Evolutionary conservation across 2,797 vertebrate species (phyloP), one percentile per base, ranked within the genome.

Genomic region (Lycodopsis pacificus): DNA sequence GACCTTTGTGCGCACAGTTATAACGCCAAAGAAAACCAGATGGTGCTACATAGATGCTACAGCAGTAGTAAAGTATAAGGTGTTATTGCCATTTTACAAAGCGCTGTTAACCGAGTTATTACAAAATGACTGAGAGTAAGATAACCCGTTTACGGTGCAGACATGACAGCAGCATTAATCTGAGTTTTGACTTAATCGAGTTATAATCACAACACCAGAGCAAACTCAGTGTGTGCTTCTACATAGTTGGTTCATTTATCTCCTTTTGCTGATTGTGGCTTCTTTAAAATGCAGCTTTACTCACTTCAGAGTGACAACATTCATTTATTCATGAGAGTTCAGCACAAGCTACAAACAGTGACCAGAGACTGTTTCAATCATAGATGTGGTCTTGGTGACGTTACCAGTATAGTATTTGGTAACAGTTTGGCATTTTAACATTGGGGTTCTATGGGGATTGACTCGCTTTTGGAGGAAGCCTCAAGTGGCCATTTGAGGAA

Each of bases 81-180:
- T 62, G 71, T 53, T 54, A 56, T 54, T 48, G 64, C 49, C 32
- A 66, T 65, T 57, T 75, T 53, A 58, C 30, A 64, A 51, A 58
- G 66, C 1, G 4, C 22, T 20, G 75, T 57, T 74, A 59, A 59
- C 13, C 25, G 68, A 72, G 14, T 76, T 71, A 62, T 66, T 73
- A 54, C 36, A 76, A 76, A 56, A 25, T n/a, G 34, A 51, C 32
- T 5, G 36, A 53, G 30, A 63, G 17, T 67, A 36, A 56, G 38
- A 71, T 72, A 34, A 72, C 44, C 17, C 46, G 34, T 36, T 72
- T 65, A 74, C 34, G 7, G 54, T 67, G 66, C 71, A 48, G 71
- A 71, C 34, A 59, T 49, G 71, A 72, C 64, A 65, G n/a, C 4
- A 68, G 59, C 49, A 76, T 56, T 51, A 65, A 65, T 59, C 32